Base-by-base conservation (phyloP, 2,888 invertebrate species). In the Gortyna flavago region DNA sequence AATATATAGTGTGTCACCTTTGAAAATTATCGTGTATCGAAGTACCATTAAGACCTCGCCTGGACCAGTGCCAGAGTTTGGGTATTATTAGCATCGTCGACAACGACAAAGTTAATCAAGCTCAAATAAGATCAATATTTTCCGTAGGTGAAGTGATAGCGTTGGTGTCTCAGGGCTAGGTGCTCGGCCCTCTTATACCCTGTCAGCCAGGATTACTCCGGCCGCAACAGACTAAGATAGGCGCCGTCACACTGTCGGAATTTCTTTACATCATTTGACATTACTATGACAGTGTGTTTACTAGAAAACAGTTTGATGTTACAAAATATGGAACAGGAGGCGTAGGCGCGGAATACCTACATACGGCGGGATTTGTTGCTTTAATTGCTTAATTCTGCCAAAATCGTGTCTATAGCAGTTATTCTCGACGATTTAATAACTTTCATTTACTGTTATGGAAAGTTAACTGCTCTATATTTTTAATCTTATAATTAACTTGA, bases 111-210 rank as follows among this genome's bases (percentile, higher is more conserved):
- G 95, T 95, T 96, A 96, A 96, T 96, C 96, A 96, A 95, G 94
- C 96, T 95, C 95, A 94, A 96, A 96, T 96, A 96, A 96, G 95
- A 96, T 96, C 96, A 94, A 96, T 96, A 96, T 94, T 95, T 93
- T 91, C 94, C 94, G 94, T 94, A 94, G 94, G 94, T 95, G 91
- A 89, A 88, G 87, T 89, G 94, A 94, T 94, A 93, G 75, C 62
- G 62, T 78, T 74, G 92, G 93, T 77, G 79, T 93, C 91, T 92
- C 93, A 92, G 93, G 93, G 93, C 91, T 93, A 92, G 90, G 85
- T 90, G 89, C 87, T 88, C 89, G 86, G 78, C 86, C 78, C 77
- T 79, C 84, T 81, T 88, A 80, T 71, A 85, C 87, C 89, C 85
- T 90, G 94, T 93, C 94, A 87, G 78, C 87, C 90, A 87, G 91